phyloP scores from a whole-genome alignment of 2,888 invertebrate species.

The Matsumyia berberina region DNA sequence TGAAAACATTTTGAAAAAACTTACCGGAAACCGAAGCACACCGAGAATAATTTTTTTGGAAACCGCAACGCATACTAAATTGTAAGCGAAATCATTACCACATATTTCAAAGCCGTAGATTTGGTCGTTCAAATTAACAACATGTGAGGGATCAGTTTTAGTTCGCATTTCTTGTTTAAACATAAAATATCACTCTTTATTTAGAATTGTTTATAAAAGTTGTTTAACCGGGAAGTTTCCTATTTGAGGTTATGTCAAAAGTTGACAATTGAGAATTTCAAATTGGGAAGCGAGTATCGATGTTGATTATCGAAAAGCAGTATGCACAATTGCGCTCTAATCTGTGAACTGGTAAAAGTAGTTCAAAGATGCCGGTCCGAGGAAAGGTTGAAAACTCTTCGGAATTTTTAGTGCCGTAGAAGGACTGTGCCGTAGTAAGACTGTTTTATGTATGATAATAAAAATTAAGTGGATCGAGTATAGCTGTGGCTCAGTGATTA shows the following conservation, averaged over 20 bases:
- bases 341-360: too few species aligned
- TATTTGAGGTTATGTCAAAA: slow-evolving; percentile 25
- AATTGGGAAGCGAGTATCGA: neutral
- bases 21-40: slow-evolving; percentile 86
- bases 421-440: too few species aligned
- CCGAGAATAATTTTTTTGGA: slow-evolving; percentile 86
- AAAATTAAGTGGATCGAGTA: too few species aligned
- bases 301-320: too few species aligned
- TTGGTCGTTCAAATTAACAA: slow-evolving; percentile 85
- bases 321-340: too few species aligned
- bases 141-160: slow-evolving; percentile 83
- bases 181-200: neutral
- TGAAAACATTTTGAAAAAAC: slow-evolving; percentile 56
- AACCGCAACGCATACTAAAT: slow-evolving; percentile 87
- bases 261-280: slow-evolving; percentile 8
- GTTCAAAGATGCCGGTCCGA: too few species aligned
- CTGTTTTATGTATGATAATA: too few species aligned
- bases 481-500: too few species aligned
- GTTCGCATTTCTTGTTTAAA: slow-evolving; percentile 78
- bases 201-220: neutral
- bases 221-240: slow-evolving; percentile 23
- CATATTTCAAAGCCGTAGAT: slow-evolving; percentile 87
- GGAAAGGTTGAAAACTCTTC: too few species aligned
- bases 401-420: too few species aligned
- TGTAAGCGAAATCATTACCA: slow-evolving; percentile 88